Evolutionary conservation across 2,797 vertebrate species (phyloP).

Genomic region (Pangasius sanitwongsei): DNA sequence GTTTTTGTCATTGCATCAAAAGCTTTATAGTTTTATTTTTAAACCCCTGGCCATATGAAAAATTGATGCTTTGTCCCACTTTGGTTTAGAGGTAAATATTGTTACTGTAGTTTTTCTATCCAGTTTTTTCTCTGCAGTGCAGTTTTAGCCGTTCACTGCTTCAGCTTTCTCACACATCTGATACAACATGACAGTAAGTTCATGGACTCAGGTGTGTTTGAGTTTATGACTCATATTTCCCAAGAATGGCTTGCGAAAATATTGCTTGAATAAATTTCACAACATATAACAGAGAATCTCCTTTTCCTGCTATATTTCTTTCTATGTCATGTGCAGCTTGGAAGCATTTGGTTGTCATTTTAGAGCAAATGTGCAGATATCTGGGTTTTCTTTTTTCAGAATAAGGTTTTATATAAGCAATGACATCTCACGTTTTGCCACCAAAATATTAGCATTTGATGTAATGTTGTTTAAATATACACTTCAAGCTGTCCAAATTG

Average conservation of each 20-base stretch:
- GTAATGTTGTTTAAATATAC: not conserved
- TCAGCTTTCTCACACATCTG: not conserved
- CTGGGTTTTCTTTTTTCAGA: not conserved
- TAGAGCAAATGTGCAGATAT: not conserved
- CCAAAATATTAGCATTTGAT: not conserved
- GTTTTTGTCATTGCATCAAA: not conserved
- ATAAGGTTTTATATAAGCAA: not conserved
- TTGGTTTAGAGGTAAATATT: too few species aligned
- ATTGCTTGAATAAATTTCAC: too few species aligned
- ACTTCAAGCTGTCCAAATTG: not conserved
- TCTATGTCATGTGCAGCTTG: too few species aligned
- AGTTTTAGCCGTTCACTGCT: not conserved
- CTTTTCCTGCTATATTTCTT: not conserved
- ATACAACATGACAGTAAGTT: not conserved
- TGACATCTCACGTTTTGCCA: not conserved
- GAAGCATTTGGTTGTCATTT: not conserved
- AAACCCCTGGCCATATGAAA: too few species aligned
- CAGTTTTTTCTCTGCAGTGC: not conserved
- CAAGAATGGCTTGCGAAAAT: not conserved
- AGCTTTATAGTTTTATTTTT: too few species aligned
- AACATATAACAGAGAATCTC: slow-evolving; percentile 5
- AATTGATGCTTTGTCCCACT: too few species aligned
- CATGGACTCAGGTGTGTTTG: not conserved
- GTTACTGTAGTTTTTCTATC: not conserved
- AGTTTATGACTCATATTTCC: not conserved